Evolutionary conservation across 2,888 invertebrate species (phyloP), one percentile per base, ranked within the genome.

Genomic region (Lepidochitona cinerea): DNA sequence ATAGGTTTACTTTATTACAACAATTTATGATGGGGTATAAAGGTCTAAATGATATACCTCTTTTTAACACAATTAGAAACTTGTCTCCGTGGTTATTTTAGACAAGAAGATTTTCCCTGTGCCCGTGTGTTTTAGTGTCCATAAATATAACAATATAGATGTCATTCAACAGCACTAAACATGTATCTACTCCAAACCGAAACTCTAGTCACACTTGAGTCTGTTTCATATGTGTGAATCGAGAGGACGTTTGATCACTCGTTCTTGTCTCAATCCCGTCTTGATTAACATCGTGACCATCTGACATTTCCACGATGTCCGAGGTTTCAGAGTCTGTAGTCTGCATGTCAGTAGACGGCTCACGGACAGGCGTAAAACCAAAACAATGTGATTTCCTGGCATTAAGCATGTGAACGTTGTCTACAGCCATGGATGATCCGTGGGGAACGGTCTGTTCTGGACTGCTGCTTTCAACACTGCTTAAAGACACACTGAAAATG

Each of bases 241-340:
- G 14, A 4, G 59, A 59, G 23, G 59, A 7, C 26, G 59, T 4
- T 14, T 59, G 59, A 59, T 59, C 59, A 59, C 59, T 32, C 18
- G 59, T 29, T 9, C 29, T 14, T 4, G 59, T 29, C 14, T 29
- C 59, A 18, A 59, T 14, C 29, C 23, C 29, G 12, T 23, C 18
- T 4, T 18, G 26, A 4, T 23, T 4, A 12, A 59, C 59, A 23
- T 66, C 66, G 29, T 35, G 36, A 9, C 18, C n/a, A 14, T 85
- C 87, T 23, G 84, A 77, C 0, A 83, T 81, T 37, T 87, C 86
- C 0, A 81, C 79, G 49, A 85, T 82, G 69, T 87, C 87, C 0
- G 85, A 83, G 12, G 80, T 80, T 68, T 87, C 87, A 9, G 86
- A 87, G 74, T 87, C 87, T 53, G 86, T 87, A 67, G 85, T 85